Conservation (phyloP, 1,140 invertebrate genomes). For the Drosophila erecta region DNA sequence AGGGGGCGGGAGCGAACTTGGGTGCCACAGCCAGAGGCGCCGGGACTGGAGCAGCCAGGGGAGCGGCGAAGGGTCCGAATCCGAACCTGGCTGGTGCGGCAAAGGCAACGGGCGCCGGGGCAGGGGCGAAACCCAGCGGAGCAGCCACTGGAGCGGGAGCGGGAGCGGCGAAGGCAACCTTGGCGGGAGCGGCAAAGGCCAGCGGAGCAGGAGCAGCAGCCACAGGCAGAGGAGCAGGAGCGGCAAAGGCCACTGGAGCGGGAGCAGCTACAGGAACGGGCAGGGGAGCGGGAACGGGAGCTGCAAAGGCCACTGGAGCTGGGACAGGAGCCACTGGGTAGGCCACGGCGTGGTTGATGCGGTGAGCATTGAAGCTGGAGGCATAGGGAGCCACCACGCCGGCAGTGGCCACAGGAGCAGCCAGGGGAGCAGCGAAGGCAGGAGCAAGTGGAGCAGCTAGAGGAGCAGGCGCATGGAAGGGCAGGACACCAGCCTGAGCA, state of each 20-base stretch:
- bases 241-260: conserved; percentile 48
- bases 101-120: conserved; percentile 66
- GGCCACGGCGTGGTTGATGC: conserved; percentile 87
- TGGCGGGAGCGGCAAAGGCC: conserved; percentile 52
- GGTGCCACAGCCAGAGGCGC: conserved; percentile 66
- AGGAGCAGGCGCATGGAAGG: conserved; percentile 59
- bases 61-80: conserved; percentile 64
- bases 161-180: conserved; percentile 30
- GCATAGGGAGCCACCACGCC: conserved; percentile 85
- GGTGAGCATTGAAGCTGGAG: conserved; percentile 86
- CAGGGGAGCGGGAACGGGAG: conserved; percentile 46
- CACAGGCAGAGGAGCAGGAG: conserved; percentile 35
- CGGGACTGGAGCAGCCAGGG: conserved; percentile 56
- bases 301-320: conserved; percentile 65
- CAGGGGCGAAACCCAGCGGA: conserved; percentile 46
- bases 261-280: conserved; percentile 36
- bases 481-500: conserved; percentile 73
- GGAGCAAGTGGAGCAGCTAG: conserved; percentile 50
- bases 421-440: conserved; percentile 69
- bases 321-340: conserved; percentile 82
- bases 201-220: conserved; percentile 64
- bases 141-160: conserved; percentile 42
- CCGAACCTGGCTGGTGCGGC: conserved; percentile 65
- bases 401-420: conserved; percentile 61
- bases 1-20: conserved; percentile 62